Evolutionary conservation across 2,113 vertebrate species (phyloP), one percentile per base, ranked within the genome.

Genomic region (Semnornis frantzii): DNA sequence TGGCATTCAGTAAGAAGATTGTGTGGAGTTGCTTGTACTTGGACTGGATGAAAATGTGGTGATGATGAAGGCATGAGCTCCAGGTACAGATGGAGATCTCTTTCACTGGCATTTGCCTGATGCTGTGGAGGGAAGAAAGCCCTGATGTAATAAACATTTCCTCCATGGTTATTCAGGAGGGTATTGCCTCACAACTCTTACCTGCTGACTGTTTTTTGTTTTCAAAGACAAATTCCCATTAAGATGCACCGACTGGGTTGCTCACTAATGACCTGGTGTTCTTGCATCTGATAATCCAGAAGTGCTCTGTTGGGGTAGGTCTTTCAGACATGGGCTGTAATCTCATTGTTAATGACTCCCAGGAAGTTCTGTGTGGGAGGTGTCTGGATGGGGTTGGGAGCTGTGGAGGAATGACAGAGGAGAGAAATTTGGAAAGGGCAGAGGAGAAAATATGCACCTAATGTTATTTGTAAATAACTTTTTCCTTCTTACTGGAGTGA

Each of bases 191-290:
- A 93, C 37, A 68, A 7, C 65, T 57, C 69, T 89, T 80, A 33
- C 0, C 7, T 91, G 87, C 57, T 14, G 9, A 72, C 15, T 42
- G 42, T 24, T 52, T 52, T 13, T 52, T 52, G 83, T 87, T 87
- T 91, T 18, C 85, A 78, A 60, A 93, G 85, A 33, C 44, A 90
- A 54, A 69, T 81, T 37, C 7, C 48, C 62, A 95, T 96, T 94
- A 78, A 90, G 74, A 93, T 93, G 85, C 93, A 92, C 72, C 88
- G 88, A 90, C 90, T 88, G 86, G 20, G 58, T 86, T 95, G 73
- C 82, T 96, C 33, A 12, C 85, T 92, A 92, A 94, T 60, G 73
- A 78, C 15, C 12, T 83, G 14, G 37, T 82, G 85, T 94, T 87
- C 69, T 68, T 88, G 64, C 6, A 4, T 78, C 93, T 95, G 93